Evolutionary conservation across 2,797 vertebrate genomes (phyloP), one percentile per base, ranked within the genome.

Genomic region (Urosaurus nigricauda): DNA sequence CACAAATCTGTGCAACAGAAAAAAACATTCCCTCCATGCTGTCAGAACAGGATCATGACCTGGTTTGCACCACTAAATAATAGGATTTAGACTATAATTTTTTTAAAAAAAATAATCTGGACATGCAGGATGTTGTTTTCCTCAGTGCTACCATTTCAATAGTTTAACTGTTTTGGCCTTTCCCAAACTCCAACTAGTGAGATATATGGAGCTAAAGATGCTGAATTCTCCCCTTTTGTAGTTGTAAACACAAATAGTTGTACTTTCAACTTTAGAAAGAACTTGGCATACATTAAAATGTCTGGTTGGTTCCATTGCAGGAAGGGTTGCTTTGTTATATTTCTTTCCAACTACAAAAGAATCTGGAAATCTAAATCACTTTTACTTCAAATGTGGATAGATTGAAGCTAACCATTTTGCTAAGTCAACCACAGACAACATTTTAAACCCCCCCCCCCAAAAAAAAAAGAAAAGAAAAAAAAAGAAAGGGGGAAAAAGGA

Each of bases 61-160:
- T 75, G 73, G 8, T n/a, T 29, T 19, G 16, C 3, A 40, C 21
- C 58, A 65, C 3, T 35, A 35, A 65, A 75, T 75, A 8, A 53
- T 35, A 81, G 13, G 4, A 37, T 65, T 73, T 58, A 87, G 26
- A 4, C 65, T 12, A 4, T 2, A 68, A 65, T 26, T 26, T 19
- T 63, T 63, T 63, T 4, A 51, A 51, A 51, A 51, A 51, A 1
- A 51, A 77, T 56, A 71, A 53, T 71, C 32, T 71, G 82, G 68
- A 83, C 32, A 70, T 47, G 47, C 53, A 53, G 85, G 92, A 88
- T 12, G 12, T 71, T 79, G 92, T 79, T 92, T 84, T 79, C 24
- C 81, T 89, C 26, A 86, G 5, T 12, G 82, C 0, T 0, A 9
- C 84, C 47, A 40, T 0, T 37, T 75, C 84, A 75, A 0, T 40